Base-by-base conservation (phyloP, 2,113 vertebrate genomes). In the Odobenus rosmarus region DNA sequence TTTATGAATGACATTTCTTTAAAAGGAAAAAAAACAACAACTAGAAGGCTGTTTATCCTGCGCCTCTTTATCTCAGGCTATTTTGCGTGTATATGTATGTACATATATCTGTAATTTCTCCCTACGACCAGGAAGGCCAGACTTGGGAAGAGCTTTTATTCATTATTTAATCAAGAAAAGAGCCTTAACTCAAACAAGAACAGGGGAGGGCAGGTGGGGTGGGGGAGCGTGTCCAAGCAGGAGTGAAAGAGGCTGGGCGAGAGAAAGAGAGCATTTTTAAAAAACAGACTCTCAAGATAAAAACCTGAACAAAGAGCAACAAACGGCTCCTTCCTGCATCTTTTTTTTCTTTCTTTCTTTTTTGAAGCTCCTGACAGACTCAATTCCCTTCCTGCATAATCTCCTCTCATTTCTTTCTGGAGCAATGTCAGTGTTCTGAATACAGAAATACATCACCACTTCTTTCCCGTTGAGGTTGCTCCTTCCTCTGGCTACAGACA, bases 131-230 rank as follows among this genome's bases (percentile, higher is more conserved):
- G 69, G 81, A 97, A 93, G 89, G 57, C 86, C 53, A 96, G 93
- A 53, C 95, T 90, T 42, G 33, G 61, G 69, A 96, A 97, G 97
- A 80, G 88, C 84, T 90, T 97, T 94, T 95, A 90, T 95, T 97
- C 95, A 94, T 93, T 96, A 98, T 95, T 98, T 97, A 97, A 98
- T 96, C 96, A 97, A 97, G 92, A 53, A 96, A 97, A 98, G 92
- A 97, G 97, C 96, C 90, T 97, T 95, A 94, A 95, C 90, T 95
- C 95, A 95, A 97, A 86, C 13, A 90, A 81, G 79, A 79, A 51
- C 46, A 7, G 23, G 59, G 24, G 2, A 69, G 77, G 62, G 67
- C 21, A 77, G 33, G 23, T 21, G 71, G 8, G 6, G n/a, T 2
- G 23, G 71, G 24, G 24, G 16, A 64, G 55, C 74, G 46, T n/a